Conservation (phyloP, 2,113 vertebrate species). For the Centropus unirufus region DNA sequence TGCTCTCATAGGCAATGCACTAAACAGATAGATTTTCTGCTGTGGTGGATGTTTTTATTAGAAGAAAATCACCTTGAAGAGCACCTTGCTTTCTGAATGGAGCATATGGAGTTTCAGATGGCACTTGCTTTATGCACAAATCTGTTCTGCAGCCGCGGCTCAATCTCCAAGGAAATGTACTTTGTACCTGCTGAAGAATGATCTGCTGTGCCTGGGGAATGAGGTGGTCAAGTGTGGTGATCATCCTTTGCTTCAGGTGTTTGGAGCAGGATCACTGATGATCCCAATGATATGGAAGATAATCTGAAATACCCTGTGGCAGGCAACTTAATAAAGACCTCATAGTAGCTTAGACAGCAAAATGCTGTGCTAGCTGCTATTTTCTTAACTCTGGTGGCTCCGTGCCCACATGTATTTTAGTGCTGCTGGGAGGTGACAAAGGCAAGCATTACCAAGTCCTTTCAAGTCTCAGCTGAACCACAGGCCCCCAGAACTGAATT, state of each 20-base stretch:
- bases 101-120: neutral
- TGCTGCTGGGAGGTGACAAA: slow-evolving; percentile 62
- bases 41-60: neutral
- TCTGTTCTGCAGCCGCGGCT: neutral
- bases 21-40: neutral
- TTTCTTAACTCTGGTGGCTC: slow-evolving; percentile 46
- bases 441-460: slow-evolving; percentile 39
- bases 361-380: slow-evolving; percentile 30
- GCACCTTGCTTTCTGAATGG: neutral
- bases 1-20: neutral
- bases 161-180: slow-evolving; percentile 1
- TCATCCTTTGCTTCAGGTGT: neutral
- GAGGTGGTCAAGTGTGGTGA: neutral
- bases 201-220: neutral
- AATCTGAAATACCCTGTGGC: neutral
- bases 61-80: neutral
- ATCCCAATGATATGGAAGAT: neutral
- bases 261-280: neutral
- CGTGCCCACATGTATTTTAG: slow-evolving; percentile 50
- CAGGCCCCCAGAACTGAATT: slow-evolving; percentile 20
- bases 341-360: slow-evolving; percentile 37
- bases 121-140: neutral
- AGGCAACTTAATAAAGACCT: neutral
- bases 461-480: slow-evolving; percentile 35
- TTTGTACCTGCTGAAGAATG: neutral